Evolutionary conservation across 2,888 invertebrate species (phyloP).

Genomic region (Apodemia duryi): DNA sequence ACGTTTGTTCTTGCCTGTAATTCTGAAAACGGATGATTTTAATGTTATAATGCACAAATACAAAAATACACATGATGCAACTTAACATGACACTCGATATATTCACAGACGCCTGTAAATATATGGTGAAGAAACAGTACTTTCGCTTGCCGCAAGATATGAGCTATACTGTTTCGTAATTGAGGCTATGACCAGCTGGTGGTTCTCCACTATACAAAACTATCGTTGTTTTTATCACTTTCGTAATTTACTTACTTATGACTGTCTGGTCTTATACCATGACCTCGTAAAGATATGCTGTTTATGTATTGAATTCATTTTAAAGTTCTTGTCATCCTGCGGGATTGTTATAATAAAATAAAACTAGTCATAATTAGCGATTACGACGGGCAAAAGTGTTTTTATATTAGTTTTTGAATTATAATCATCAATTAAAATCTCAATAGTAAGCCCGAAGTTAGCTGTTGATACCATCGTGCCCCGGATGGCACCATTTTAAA

Average conservation of each 20-base stretch:
- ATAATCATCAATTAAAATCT: no score
- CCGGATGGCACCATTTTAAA: no score
- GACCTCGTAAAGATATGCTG: not conserved
- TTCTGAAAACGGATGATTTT: not conserved
- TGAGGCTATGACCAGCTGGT: conserved; percentile 63
- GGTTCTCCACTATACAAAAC: conserved; percentile 40
- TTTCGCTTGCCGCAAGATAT: conserved; percentile 76
- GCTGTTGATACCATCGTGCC: no score
- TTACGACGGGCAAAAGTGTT: no score
- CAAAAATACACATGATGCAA: conserved; percentile 29
- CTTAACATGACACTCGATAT: conserved; percentile 18
- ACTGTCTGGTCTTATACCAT: not conserved
- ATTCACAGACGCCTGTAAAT: conserved; percentile 42
- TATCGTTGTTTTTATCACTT: conserved; percentile 23
- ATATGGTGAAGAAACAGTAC: conserved; percentile 70
- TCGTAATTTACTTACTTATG: not conserved
- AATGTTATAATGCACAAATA: conserved; percentile 2
- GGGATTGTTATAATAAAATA: no score
- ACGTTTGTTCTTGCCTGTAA: no score
- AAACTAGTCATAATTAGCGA: no score
- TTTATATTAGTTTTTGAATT: no score
- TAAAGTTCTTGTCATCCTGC: no score
- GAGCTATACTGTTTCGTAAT: conserved; percentile 66
- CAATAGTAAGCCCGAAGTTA: no score
- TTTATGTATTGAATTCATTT: no score